Evolutionary conservation across 2,113 vertebrate genomes (phyloP).

Genomic region (Smithornis capensis): DNA sequence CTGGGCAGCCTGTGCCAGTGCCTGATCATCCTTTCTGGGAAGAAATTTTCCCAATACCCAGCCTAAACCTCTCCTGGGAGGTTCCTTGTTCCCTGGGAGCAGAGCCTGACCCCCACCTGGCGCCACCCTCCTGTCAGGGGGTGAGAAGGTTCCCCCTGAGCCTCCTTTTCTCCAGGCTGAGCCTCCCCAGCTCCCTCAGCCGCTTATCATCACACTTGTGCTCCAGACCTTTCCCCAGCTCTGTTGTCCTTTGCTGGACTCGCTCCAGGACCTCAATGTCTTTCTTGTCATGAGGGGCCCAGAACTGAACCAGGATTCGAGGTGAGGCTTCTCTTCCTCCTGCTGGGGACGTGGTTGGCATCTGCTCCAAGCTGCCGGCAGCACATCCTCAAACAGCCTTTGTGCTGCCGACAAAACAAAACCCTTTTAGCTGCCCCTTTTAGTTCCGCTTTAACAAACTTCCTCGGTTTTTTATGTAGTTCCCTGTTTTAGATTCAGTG

Average conservation of each 20-base stretch:
- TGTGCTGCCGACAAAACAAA: background rate
- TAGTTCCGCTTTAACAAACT: constrained; percentile 43
- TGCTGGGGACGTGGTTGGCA: background rate
- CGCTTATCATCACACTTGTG: background rate
- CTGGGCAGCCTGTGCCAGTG: background rate
- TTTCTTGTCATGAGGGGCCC: background rate
- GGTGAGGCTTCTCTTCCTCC: background rate
- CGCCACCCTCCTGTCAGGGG: background rate
- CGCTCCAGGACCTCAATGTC: background rate
- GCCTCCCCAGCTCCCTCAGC: background rate
- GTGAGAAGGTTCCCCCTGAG: background rate
- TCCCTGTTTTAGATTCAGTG: background rate
- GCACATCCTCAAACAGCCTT: constrained; percentile 21
- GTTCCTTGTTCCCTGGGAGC: background rate
- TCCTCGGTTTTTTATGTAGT: background rate
- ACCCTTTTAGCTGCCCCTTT: background rate
- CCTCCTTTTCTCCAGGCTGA: background rate
- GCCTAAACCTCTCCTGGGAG: background rate
- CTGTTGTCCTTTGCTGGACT: background rate
- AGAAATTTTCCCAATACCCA: background rate
- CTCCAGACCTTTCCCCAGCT: background rate
- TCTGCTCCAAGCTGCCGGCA: background rate
- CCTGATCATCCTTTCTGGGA: background rate
- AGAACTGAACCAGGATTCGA: background rate
- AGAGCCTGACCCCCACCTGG: fast-evolving